Evolutionary conservation across 92 coral and sea anemone genomes (phyloP).

Genomic region (Siderastrea siderea): DNA sequence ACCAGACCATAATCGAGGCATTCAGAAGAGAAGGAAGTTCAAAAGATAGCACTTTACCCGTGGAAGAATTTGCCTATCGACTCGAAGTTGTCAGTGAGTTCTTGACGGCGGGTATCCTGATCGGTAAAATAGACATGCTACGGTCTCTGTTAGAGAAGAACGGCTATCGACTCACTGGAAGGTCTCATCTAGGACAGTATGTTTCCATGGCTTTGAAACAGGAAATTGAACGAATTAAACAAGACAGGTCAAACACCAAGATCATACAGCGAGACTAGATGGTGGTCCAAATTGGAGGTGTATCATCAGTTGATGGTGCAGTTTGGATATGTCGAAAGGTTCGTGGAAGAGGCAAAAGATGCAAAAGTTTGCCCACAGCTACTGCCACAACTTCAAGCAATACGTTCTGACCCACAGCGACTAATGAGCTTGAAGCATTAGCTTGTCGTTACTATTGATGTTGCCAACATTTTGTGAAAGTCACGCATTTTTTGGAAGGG

Average conservation of each 20-base stretch:
- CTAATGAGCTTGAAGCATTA: no score
- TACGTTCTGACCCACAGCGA: slow-evolving; percentile 35
- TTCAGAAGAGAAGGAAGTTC: background rate
- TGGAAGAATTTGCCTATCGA: background rate
- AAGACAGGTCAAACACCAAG: slow-evolving; percentile 17
- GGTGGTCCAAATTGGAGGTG: slow-evolving; percentile 61
- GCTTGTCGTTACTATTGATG: no score
- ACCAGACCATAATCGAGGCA: background rate
- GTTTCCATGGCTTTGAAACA: slow-evolving; percentile 41
- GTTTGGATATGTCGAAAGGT: slow-evolving; percentile 54
- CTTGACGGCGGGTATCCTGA: slow-evolving; percentile 25
- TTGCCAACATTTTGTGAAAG: background rate
- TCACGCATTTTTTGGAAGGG: slow-evolving; percentile 37
- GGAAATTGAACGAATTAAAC: slow-evolving; percentile 47
- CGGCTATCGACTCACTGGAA: slow-evolving; percentile 47
- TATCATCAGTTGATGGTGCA: slow-evolving; percentile 53
- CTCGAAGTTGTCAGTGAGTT: background rate
- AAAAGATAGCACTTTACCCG: background rate
- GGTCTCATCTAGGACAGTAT: slow-evolving; percentile 46
- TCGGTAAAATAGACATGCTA: slow-evolving; percentile 51
- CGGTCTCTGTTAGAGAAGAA: slow-evolving; percentile 56
- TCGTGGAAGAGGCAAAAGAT: slow-evolving; percentile 34
- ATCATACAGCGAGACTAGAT: slow-evolving; percentile 59
- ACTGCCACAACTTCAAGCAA: slow-evolving; percentile 37
- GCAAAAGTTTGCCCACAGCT: slow-evolving; percentile 32